These are phyloP conservation scores for Agapornis canus DNA, from an alignment of 2,797 vertebrate genomes.

Conservation along the genomic window DNA sequence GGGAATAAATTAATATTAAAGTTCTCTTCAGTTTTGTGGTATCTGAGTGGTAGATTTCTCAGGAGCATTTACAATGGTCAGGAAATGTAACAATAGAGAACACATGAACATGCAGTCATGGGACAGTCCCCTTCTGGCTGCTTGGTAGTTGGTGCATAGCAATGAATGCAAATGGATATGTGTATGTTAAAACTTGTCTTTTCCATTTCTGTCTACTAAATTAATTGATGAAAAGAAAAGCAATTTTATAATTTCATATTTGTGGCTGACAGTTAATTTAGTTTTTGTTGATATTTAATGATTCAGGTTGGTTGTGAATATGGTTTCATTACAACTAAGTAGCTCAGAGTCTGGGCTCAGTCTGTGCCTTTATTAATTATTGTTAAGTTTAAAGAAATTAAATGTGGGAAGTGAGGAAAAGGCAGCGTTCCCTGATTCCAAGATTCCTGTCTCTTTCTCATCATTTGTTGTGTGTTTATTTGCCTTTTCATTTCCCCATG, in stretches of 20 bases:
- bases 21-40: not conserved
- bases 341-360: not conserved
- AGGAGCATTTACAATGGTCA: not conserved
- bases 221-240: not conserved
- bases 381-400: not conserved
- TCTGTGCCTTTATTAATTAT: not conserved
- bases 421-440: not conserved
- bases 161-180: not conserved
- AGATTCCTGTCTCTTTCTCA: not conserved
- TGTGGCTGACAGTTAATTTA: not conserved
- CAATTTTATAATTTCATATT: not conserved
- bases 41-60: not conserved
- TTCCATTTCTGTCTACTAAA: not conserved
- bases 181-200: not conserved
- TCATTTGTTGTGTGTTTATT: slow-evolving; percentile 4
- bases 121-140: not conserved
- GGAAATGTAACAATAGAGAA: not conserved
- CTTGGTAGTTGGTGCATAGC: not conserved
- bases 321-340: not conserved
- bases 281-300: not conserved
- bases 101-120: not conserved
- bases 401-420: not conserved
- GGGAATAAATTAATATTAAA: not conserved
- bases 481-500: not conserved
- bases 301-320: not conserved